phyloP scores from a whole-genome alignment of 2,797 vertebrate genomes.

The Sandelia bainsii region DNA sequence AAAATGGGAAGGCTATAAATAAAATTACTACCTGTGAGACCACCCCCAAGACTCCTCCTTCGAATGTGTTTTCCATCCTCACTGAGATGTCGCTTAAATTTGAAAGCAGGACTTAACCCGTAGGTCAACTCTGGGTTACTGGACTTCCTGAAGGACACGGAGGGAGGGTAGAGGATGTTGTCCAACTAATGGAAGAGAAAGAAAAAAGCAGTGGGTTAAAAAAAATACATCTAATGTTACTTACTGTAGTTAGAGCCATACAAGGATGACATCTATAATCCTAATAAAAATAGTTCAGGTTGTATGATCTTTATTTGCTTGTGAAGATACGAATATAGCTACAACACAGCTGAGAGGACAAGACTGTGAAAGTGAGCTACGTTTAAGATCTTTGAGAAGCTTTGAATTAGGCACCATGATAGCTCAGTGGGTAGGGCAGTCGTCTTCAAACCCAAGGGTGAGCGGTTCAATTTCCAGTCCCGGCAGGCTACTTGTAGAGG shows the following conservation, averaged over 20 bases:
- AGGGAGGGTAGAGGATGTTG: slow-evolving; percentile 89
- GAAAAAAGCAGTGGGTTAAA: neutral
- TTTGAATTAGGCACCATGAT: too few relatives aligned
- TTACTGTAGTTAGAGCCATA: neutral
- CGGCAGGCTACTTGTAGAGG: too few relatives aligned
- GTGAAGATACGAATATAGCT: neutral
- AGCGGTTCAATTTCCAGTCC: too few relatives aligned
- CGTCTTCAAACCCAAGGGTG: too few relatives aligned
- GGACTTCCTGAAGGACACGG: slow-evolving; percentile 88
- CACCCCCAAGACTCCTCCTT: slow-evolving; percentile 94
- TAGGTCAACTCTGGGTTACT: slow-evolving; percentile 90
- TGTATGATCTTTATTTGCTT: neutral
- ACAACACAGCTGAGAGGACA: too few relatives aligned
- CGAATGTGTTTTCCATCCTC: slow-evolving; percentile 90
- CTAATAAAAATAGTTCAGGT: neutral
- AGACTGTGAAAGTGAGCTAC: too few relatives aligned
- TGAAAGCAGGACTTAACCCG: slow-evolving; percentile 82
- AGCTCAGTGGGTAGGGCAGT: too few relatives aligned
- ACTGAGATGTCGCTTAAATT: slow-evolving; percentile 89
- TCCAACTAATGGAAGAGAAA: slow-evolving; percentile 84
- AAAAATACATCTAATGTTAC: neutral
- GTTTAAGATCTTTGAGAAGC: too few relatives aligned
- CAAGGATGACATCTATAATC: neutral
- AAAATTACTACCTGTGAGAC: slow-evolving; percentile 88
- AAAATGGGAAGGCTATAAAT: neutral